These are phyloP conservation scores for Trichonephila inaurata DNA, from an alignment of 1,140 invertebrate genomes.

Conservation along the genomic window DNA sequence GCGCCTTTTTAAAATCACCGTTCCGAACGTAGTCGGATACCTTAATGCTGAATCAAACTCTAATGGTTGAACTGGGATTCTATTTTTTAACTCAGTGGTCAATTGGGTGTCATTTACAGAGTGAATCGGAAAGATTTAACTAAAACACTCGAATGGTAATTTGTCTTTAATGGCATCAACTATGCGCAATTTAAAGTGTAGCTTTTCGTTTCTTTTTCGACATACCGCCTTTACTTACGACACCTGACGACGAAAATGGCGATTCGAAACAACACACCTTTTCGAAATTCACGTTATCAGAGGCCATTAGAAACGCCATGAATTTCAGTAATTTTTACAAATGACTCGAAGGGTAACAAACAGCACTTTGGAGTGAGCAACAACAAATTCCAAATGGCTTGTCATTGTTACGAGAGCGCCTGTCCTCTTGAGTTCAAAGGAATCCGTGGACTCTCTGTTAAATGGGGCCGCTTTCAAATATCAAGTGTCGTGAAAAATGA, in stretches of 20 bases:
- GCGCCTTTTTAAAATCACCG: too few relatives aligned
- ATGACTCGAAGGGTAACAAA: not conserved
- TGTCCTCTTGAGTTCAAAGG: not conserved
- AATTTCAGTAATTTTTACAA: slow-evolving; percentile 18
- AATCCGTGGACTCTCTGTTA: slow-evolving; percentile 11
- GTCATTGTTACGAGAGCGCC: not conserved
- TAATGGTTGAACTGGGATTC: too few relatives aligned
- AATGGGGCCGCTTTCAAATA: slow-evolving; percentile 42
- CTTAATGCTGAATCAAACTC: too few relatives aligned
- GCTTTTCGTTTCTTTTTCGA: not conserved
- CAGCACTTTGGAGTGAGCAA: not conserved
- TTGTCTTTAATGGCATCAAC: not conserved
- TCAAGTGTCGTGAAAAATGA: slow-evolving; percentile 64
- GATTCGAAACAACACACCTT: not conserved
- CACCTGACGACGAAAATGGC: not conserved
- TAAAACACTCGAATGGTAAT: not conserved
- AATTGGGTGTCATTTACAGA: not conserved
- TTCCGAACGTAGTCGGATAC: too few relatives aligned
- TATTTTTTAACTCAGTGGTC: not conserved
- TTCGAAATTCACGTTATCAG: not conserved
- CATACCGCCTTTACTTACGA: not conserved
- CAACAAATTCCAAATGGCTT: slow-evolving; percentile 29
- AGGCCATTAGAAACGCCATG: not conserved
- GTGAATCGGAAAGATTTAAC: not conserved
- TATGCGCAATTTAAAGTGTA: not conserved